Percentiles rank a stretch among this genome's conserved stretches.
Conservation (phyloP, 2,113 vertebrate genomes). For the Machaerirhynchus nigripectus region DNA sequence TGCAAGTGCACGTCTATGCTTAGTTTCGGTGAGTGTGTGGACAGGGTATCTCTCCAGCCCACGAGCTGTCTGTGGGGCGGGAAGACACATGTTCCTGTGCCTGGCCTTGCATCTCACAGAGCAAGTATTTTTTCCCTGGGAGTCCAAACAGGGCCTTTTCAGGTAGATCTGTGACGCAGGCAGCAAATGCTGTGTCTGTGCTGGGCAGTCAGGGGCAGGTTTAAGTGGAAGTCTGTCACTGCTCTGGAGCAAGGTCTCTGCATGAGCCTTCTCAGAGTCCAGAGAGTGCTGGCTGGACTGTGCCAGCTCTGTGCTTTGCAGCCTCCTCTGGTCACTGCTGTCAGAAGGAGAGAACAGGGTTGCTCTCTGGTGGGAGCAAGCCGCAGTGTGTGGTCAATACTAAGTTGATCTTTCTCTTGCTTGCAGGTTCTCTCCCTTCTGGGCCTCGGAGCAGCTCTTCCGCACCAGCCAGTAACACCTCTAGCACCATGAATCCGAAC, state of each 20-base stretch:
- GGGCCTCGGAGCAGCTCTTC: conserved; percentile 85
- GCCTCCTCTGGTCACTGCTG: not conserved
- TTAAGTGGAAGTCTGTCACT: not conserved
- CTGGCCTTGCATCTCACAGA: not conserved
- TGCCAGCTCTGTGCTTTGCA: not conserved
- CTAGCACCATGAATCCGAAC: conserved; percentile 83
- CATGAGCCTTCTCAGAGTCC: not conserved
- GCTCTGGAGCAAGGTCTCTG: not conserved
- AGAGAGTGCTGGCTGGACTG: not conserved
- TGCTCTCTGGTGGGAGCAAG: not conserved
- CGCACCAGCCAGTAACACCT: conserved; percentile 81
- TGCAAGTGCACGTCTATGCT: rapidly evolving
- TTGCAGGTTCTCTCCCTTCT: conserved; percentile 71
- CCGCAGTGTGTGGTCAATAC: rapidly evolving
- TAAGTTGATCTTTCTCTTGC: not conserved
- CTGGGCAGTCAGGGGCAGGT: not conserved
- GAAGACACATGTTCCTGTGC: rapidly evolving
- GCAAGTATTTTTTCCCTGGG: not conserved
- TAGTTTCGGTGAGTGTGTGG: not conserved
- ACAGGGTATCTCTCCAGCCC: not conserved
- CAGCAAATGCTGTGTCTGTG: not conserved
- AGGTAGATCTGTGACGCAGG: not conserved
- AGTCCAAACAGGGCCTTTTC: not conserved
- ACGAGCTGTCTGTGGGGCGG: rapidly evolving
- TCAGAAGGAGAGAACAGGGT: not conserved